Conservation (phyloP, 2,888 invertebrate species). For the Fragum whitleyi region DNA sequence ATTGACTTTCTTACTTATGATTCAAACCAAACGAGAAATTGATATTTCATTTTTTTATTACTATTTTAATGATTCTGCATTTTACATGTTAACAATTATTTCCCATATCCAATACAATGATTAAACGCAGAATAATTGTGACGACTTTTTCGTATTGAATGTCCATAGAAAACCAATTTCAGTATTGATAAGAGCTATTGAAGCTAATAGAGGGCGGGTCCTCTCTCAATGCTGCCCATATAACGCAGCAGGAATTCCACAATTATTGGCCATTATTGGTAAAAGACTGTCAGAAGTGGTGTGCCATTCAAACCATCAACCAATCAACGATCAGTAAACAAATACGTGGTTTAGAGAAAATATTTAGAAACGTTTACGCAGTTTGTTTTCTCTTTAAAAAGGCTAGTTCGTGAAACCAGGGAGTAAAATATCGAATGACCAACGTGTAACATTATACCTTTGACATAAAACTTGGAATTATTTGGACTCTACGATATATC, state of each 20-base stretch:
- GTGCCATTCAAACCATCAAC: slow-evolving; percentile 12
- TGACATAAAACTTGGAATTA: not conserved
- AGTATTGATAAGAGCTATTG: not conserved
- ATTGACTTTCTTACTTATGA: too few relatives aligned
- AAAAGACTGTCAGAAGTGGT: slow-evolving; percentile 10
- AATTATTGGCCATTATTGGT: slow-evolving; percentile 23
- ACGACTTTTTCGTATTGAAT: not conserved
- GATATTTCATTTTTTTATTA: too few relatives aligned
- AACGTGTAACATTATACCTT: not conserved
- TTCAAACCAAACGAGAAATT: too few relatives aligned
- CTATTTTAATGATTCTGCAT: too few relatives aligned
- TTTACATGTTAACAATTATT: too few relatives aligned
- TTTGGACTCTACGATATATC: not conserved
- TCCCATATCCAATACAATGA: not conserved
- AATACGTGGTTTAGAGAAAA: slow-evolving; percentile 24
- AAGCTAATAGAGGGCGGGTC: not conserved
- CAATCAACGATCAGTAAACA: slow-evolving; percentile 50
- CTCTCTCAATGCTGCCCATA: not conserved
- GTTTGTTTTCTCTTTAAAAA: slow-evolving; percentile 25
- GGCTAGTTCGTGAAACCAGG: not conserved
- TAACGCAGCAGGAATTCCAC: not conserved
- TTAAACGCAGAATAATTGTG: not conserved
- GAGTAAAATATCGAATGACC: slow-evolving; percentile 4
- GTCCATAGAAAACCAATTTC: not conserved
- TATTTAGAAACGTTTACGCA: slow-evolving; percentile 21